Percentiles rank a stretch among this genome's conserved stretches.
These are phyloP conservation scores for Ictidomys tridecemlineatus DNA, from an alignment of 2,113 vertebrate species.

Conservation along the genomic window DNA sequence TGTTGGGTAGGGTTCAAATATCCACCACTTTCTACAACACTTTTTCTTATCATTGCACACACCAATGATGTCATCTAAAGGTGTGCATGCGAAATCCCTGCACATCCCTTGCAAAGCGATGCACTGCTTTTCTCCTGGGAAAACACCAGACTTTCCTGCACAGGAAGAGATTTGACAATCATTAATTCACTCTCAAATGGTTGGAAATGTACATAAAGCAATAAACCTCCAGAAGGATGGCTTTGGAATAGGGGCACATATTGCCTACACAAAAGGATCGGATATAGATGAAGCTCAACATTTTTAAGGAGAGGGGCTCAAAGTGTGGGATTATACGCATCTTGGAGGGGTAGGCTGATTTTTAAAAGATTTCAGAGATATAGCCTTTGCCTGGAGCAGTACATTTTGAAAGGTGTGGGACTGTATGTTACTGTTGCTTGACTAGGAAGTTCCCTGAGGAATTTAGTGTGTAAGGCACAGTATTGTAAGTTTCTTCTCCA, in stretches of 20 bases:
- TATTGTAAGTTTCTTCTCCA: neutral
- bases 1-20: constrained; percentile 49
- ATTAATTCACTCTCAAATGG: neutral
- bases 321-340: neutral
- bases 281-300: neutral
- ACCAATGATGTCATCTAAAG: constrained; percentile 37
- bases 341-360: neutral
- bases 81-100: neutral
- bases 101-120: constrained; percentile 25
- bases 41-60: neutral
- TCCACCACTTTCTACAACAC: constrained; percentile 75
- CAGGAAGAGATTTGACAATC: neutral
- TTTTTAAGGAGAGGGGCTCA: neutral
- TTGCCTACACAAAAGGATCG: neutral
- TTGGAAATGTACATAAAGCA: neutral
- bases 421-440: neutral
- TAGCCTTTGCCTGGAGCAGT: neutral
- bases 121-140: constrained; percentile 61
- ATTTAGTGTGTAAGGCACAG: neutral
- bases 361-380: neutral
- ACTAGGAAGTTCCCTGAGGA: neutral
- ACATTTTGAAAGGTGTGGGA: neutral
- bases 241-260: neutral
- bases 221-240: neutral
- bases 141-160: constrained; percentile 53